A percentile compares a stretch with the other conserved stretches of the same genome.
Evolutionary conservation across 92 coral and sea anemone genomes (phyloP).

Genomic region (Actinostola sp.): DNA sequence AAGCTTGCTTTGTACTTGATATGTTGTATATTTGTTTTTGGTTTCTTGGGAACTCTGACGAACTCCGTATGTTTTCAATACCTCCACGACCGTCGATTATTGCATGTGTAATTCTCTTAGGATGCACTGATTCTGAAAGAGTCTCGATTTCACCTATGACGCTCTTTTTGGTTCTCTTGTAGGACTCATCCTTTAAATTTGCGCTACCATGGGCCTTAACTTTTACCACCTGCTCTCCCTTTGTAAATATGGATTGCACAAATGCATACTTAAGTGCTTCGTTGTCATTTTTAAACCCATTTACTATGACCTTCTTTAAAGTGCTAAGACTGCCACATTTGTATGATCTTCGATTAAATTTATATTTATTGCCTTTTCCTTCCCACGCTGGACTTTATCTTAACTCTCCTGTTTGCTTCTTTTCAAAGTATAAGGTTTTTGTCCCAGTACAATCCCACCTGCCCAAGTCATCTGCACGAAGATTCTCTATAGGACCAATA

Average conservation of each 20-base stretch:
- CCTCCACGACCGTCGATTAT: slow-evolving; percentile 2
- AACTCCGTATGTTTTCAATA: slow-evolving; percentile 6
- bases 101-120: background rate
- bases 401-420: no score
- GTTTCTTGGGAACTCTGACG: slow-evolving; percentile 47
- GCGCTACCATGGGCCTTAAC: slow-evolving; percentile 41
- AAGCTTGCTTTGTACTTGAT: background rate
- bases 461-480: no score
- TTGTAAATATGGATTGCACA: slow-evolving; percentile 46
- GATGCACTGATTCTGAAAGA: background rate
- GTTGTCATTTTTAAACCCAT: background rate
- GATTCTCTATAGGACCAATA: no score
- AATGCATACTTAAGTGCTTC: slow-evolving; percentile 9
- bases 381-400: no score
- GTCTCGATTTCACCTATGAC: background rate
- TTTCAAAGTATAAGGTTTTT: no score
- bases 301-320: background rate
- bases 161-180: background rate
- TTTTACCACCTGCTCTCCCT: slow-evolving; percentile 48
- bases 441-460: no score
- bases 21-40: slow-evolving; percentile 10
- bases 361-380: no score
- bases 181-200: background rate
- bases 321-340: background rate
- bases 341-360: no score